These are phyloP conservation scores for Anaspis maculata DNA, from an alignment of 2,888 invertebrate genomes.

Conservation along the genomic window DNA sequence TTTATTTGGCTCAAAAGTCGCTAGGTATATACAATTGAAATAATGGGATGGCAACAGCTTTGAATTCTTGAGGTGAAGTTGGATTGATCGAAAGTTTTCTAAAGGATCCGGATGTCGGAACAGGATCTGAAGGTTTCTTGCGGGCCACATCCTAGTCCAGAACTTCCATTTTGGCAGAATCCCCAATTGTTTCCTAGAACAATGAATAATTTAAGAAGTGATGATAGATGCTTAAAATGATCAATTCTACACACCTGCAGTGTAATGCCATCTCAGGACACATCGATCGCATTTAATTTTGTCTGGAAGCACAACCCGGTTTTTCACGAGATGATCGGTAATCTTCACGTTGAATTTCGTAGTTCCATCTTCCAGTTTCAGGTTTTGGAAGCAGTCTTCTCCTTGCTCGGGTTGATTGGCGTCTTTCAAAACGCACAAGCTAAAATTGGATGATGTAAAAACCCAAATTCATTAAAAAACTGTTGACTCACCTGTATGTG, in stretches of 20 bases:
- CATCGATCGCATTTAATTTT: constrained; percentile 40
- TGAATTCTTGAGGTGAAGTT: no score
- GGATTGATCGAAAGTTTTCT: no score
- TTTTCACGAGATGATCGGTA: constrained; percentile 19
- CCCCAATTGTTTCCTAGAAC: constrained; percentile 37
- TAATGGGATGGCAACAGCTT: no score
- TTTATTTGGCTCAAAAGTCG: no score
- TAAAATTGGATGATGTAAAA: no score
- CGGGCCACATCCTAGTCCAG: constrained; percentile 32
- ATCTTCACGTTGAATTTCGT: constrained; percentile 23
- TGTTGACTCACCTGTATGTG: constrained; percentile 19
- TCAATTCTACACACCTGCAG: constrained; percentile 32
- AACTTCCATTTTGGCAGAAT: constrained; percentile 28
- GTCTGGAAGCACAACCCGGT: constrained; percentile 34
- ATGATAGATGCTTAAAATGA: no score
- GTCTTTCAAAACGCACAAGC: constrained; percentile 43
- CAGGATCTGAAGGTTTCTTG: constrained; percentile 37
- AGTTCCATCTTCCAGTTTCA: constrained; percentile 27
- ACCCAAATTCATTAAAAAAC: no score
- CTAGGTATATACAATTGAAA: no score
- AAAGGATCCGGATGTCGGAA: constrained; percentile 34
- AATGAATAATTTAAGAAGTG: no score
- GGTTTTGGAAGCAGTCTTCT: constrained; percentile 44
- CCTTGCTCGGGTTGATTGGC: constrained; percentile 37
- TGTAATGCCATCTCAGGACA: constrained; percentile 43